Evolutionary conservation across 1,140 invertebrate species (phyloP).

Genomic region (Lordiphosa mommai): DNA sequence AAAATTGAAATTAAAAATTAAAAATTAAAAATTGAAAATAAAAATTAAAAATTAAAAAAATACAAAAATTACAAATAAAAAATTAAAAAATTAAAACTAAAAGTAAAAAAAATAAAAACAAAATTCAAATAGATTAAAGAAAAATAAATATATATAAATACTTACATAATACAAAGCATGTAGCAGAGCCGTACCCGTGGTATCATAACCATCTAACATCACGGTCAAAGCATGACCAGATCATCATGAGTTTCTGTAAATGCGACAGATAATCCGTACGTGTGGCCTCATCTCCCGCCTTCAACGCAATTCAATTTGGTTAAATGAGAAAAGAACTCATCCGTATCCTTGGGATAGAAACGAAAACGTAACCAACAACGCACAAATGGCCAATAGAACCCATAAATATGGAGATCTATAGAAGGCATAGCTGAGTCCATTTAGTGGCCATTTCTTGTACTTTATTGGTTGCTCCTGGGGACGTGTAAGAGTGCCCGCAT

Average conservation of each 20-base stretch:
- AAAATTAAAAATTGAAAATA: no score
- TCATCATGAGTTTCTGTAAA: slow-evolving; percentile 81
- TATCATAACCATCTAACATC: slow-evolving; percentile 84
- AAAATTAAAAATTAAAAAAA: no score
- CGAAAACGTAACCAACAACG: slow-evolving; percentile 40
- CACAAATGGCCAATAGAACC: slow-evolving; percentile 22
- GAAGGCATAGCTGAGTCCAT: slow-evolving; percentile 54
- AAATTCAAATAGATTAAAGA: no score
- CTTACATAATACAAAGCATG: no score
- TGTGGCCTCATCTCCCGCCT: slow-evolving; percentile 71
- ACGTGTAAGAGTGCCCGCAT: slow-evolving; percentile 65
- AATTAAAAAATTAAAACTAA: no score
- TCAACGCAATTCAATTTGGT: slow-evolving; percentile 62
- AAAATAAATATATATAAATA: no score
- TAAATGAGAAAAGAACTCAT: slow-evolving; percentile 70
- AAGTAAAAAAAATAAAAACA: no score
- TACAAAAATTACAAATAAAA: no score
- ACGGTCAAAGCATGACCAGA: slow-evolving; percentile 81
- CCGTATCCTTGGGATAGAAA: slow-evolving; percentile 54
- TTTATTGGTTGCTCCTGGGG: slow-evolving; percentile 24
- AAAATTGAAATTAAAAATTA: no score
- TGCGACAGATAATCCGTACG: slow-evolving; percentile 78
- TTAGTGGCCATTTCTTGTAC: slow-evolving; percentile 48
- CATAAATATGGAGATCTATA: slow-evolving; percentile 50
- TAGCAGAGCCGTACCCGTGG: slow-evolving; percentile 65